Base-by-base conservation (phyloP, 2,113 vertebrate species). In the Gasterosteus aculeatus region DNA sequence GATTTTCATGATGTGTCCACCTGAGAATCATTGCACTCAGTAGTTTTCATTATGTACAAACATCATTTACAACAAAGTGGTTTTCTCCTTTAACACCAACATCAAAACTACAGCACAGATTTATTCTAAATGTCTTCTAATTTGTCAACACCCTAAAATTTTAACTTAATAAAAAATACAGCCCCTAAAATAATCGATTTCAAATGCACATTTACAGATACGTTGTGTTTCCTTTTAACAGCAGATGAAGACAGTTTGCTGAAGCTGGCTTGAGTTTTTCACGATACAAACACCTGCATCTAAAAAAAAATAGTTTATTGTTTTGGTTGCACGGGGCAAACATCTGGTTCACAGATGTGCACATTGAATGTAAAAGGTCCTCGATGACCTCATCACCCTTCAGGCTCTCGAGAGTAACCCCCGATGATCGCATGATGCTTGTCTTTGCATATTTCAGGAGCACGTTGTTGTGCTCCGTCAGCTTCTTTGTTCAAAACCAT, bases 121-220 rank as follows among this genome's bases (percentile, higher is more conserved):
- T 22, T 72, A 35, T 9, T 62, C 26, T 0, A 69, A 62, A 35
- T 69, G 10, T 7, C 46, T 35, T 53, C n/a, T 53, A 46, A 69
- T 75, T 57, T 65, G 16, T 3, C 53, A 70, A 7, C 10, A 19
- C 38, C 38, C 19, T 1, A 4, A 47, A 64, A 31, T 22, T 16
- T 53, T 54, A 47, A 67, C 29, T 3, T 10, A 47, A 47, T 35
- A 62, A 53, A 53, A 76, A 77, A 65, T 69, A 77, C 69, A 84
- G 77, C 44, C 38, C 18, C 47, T 75, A 47, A 22, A 61, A 72
- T 26, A 49, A 42, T 47, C 14, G 33, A 39, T 60, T 72, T 44
- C 77, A 56, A 80, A 84, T 70, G 72, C 78, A 87, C 76, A 86
- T 82, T 80, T 58, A 64, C 63, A 73, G 29, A 46, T 41, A 7